Conservation (phyloP, 1,140 invertebrate genomes). For the Drosophila subpulchrella region DNA sequence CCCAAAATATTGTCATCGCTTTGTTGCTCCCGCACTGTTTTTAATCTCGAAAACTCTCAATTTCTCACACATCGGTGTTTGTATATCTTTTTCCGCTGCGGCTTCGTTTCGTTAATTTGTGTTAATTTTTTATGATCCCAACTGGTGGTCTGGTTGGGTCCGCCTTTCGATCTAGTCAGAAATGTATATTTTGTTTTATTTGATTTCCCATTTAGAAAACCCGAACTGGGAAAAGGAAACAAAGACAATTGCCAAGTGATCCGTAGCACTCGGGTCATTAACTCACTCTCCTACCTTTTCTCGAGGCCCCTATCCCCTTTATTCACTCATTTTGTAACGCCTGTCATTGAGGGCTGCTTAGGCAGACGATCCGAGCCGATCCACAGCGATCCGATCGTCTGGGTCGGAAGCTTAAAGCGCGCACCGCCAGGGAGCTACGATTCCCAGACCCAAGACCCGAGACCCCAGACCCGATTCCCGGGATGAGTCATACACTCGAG, state of each 20-base stretch:
- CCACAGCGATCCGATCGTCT: constrained; percentile 17
- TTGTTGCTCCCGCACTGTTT: constrained; percentile 30
- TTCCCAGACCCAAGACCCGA: constrained; percentile 34
- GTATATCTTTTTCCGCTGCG: constrained; percentile 31
- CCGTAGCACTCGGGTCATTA: constrained; percentile 73
- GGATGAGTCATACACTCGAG: constrained; percentile 38
- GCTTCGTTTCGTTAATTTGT: constrained; percentile 70
- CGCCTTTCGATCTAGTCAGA: constrained; percentile 35
- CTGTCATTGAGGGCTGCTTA: constrained; percentile 78
- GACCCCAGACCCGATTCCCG: constrained; percentile 20
- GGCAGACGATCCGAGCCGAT: constrained; percentile 60
- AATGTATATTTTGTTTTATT: constrained; percentile 63
- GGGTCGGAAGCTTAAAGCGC: constrained; percentile 65
- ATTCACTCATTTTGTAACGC: constrained; percentile 70
- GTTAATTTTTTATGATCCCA: constrained; percentile 77
- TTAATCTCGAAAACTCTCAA: constrained; percentile 35
- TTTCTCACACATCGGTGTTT: constrained; percentile 41
- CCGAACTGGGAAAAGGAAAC: constrained; percentile 24
- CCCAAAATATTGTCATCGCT: constrained; percentile 24
- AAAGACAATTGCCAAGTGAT: constrained; percentile 76
- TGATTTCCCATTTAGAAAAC: constrained; percentile 79
- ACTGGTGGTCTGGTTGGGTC: constrained; percentile 43
- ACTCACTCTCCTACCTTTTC: constrained; percentile 51
- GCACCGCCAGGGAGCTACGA: constrained; percentile 25
- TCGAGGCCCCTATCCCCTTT: neutral